Evolutionary conservation across 64 coral and sea anemone species (phyloP), one percentile per base, ranked within the genome.

Genomic region (Porites australiensis): DNA sequence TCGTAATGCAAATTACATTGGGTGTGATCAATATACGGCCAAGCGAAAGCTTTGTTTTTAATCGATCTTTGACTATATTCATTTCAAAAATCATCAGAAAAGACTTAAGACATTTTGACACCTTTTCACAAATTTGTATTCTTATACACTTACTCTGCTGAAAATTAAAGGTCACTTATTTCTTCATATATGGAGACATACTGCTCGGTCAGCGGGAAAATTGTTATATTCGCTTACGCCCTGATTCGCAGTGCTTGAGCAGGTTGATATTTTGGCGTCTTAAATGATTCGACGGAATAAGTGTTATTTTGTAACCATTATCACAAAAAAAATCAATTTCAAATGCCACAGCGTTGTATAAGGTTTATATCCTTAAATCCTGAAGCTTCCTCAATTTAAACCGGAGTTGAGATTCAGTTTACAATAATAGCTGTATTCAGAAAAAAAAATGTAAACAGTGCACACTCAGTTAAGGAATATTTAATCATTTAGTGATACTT

Each of bases 1-100:
- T 51, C 44, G 13, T 68, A 10, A 84, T 84, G 61, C 63, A 50
- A 84, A 84, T 67, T 14, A 7, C 68, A 6, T 51, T 67, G 81
- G 81, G 81, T 84, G 81, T 84, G 81, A 84, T 84, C 81, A 12
- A 51, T 12, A 3, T 20, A 84, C 65, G 18, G 16, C 61, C 13
- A 68, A 67, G 63, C 81, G 6, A 64, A 22, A 44, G 5, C 37
- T 20, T 16, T 21, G 68, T n/a, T 13, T 45, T 84, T 18, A 50
- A 49, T 51, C 22, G 81, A 68, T 84, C 46, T 84, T 50, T 6
- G 19, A 52, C 13, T 2, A 10, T 68, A n/a, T 67, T 4, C 47
- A 15, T 50, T 67, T 69, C 60, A 50, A 8, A 64, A 19, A 13
- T 47, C 8, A 48, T 44, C 15, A 64, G 12, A 73, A 9, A 73